Evolutionary conservation across 2,113 vertebrate genomes (phyloP).

Genomic region (Taxidea taxus): DNA sequence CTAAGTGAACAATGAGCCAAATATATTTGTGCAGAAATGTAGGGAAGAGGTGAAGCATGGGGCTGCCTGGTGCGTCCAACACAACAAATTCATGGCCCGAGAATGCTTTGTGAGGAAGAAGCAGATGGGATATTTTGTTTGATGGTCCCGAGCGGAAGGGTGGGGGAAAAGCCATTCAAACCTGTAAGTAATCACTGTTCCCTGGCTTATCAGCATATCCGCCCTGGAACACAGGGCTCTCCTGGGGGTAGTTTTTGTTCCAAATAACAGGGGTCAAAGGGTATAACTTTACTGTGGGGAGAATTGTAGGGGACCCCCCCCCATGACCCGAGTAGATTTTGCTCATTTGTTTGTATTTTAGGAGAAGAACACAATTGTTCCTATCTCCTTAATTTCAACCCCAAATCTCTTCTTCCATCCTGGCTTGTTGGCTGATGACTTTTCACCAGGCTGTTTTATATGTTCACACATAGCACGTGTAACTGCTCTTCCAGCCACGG

Average conservation of each 20-base stretch:
- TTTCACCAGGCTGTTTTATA: neutral
- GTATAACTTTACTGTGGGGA: neutral
- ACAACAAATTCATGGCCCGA: neutral
- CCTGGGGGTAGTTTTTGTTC: neutral
- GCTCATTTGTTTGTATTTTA: neutral
- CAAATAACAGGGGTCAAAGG: neutral
- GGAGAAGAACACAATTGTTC: neutral
- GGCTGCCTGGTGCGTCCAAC: neutral
- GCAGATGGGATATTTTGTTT: neutral
- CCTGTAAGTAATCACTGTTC: neutral
- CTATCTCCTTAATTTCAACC: neutral
- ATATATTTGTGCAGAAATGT: neutral
- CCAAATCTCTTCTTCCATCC: neutral
- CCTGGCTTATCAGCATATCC: neutral
- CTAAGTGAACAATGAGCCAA: neutral
- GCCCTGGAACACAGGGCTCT: neutral
- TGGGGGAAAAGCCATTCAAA: neutral
- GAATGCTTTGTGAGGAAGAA: neutral
- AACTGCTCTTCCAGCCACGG: neutral
- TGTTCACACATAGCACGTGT: neutral
- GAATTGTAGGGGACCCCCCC: neutral
- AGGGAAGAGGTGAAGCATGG: neutral
- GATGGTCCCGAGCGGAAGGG: neutral
- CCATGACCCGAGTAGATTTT: neutral
- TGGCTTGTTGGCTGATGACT: neutral